phyloP scores from a whole-genome alignment of 64 coral and sea anemone genomes.

The Montipora efflorescens region DNA sequence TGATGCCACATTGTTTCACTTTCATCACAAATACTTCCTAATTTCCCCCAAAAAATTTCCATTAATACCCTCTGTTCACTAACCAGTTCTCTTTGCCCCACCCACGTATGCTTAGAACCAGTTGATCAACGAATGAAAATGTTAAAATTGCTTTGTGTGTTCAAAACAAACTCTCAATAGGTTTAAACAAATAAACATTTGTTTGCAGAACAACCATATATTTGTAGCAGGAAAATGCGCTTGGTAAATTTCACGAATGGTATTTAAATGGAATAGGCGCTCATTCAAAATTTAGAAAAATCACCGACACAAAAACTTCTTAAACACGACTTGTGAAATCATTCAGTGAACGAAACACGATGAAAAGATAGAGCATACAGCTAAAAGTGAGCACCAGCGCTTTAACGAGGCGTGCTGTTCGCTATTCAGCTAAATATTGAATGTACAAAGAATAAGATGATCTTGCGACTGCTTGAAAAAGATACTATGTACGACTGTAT shows the following conservation, averaged over 20 bases:
- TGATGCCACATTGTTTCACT: not conserved
- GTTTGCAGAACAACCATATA: not conserved
- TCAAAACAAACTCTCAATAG: not conserved
- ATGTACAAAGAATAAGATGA: constrained; percentile 12
- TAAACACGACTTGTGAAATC: not conserved
- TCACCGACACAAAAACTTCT: not conserved
- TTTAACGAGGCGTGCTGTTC: not conserved
- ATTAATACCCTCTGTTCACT: not conserved
- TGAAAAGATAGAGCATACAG: not conserved
- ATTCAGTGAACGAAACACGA: not conserved
- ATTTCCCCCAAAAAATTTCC: not conserved
- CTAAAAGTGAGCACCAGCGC: not conserved
- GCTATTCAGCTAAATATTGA: not conserved
- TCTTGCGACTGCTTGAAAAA: not conserved
- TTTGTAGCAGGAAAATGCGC: not conserved
- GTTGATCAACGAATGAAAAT: not conserved
- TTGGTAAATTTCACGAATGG: not conserved
- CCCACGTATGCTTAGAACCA: constrained; percentile 33
- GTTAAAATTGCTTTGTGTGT: not conserved
- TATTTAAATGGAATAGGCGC: not conserved
- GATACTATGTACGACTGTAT: too few relatives aligned
- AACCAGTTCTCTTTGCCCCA: constrained; percentile 33
- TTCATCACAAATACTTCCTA: constrained; percentile 11
- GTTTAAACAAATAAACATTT: not conserved
- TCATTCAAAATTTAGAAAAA: constrained; percentile 10